phyloP scores from a whole-genome alignment of 2,113 vertebrate species.

The Tor tambroides region DNA sequence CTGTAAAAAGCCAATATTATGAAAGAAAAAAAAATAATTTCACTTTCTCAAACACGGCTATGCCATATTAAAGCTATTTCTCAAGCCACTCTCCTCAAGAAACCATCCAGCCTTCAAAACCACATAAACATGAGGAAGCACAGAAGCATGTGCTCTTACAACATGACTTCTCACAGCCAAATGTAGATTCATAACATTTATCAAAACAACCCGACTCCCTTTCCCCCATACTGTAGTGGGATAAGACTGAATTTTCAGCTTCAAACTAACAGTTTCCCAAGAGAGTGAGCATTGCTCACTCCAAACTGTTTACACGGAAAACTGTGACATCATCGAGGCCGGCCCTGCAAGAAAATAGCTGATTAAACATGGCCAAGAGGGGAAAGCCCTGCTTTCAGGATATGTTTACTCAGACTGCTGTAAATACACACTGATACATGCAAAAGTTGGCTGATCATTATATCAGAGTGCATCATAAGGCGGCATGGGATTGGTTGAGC shows the following conservation, averaged over 20 bases:
- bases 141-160: not conserved
- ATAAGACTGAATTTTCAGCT: not conserved
- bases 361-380: not conserved
- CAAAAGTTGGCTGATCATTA: constrained; percentile 30
- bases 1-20: not conserved
- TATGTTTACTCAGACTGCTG: constrained; percentile 2
- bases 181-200: not conserved
- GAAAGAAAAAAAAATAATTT: not conserved
- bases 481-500: not conserved
- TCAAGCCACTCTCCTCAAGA: not conserved
- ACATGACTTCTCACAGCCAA: not conserved
- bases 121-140: not conserved
- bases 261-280: constrained; percentile 14
- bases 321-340: constrained; percentile 39
- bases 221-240: not conserved
- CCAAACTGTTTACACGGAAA: constrained; percentile 8
- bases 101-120: not conserved
- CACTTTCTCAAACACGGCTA: not conserved
- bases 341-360: constrained; percentile 33
- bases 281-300: constrained; percentile 20
- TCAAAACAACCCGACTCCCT: not conserved
- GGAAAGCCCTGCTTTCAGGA: constrained; percentile 43
- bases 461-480: not conserved
- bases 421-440: constrained; percentile 8
- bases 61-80: not conserved